A percentile compares a stretch with the other conserved stretches of the same genome.
phyloP scores from a whole-genome alignment of 2,888 invertebrate species.

The Antitype chi region DNA sequence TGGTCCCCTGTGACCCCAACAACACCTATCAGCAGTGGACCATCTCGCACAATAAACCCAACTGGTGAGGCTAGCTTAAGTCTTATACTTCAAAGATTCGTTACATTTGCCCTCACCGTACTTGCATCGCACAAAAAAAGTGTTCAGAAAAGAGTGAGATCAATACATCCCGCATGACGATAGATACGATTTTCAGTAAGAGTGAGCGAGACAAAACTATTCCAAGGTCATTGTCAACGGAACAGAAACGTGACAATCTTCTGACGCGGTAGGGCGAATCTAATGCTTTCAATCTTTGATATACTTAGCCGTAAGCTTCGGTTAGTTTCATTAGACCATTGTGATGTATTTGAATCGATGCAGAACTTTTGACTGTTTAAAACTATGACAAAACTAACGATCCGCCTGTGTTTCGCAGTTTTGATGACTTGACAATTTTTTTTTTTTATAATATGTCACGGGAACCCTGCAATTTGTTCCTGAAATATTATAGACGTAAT shows the following conservation, averaged over 20 bases:
- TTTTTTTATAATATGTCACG: background rate
- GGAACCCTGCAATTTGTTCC: background rate
- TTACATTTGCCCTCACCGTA: background rate
- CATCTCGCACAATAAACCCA: conserved; percentile 88
- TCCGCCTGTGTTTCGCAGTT: no score
- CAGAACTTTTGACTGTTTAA: background rate
- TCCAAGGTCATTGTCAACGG: conserved; percentile 3
- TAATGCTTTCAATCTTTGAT: conserved; percentile 8
- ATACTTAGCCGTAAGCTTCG: conserved; percentile 37
- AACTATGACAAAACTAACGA: background rate
- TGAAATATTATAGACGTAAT: background rate
- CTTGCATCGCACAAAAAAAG: background rate
- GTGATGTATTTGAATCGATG: conserved; percentile 48
- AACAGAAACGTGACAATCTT: background rate
- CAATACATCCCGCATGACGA: background rate
- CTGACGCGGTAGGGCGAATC: background rate
- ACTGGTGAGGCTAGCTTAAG: conserved; percentile 78
- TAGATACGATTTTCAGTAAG: conserved; percentile 7
- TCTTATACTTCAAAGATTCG: conserved; percentile 11
- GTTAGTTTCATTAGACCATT: conserved; percentile 25
- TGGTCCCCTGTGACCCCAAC: conserved; percentile 95
- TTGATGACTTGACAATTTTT: background rate
- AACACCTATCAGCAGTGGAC: conserved; percentile 97
- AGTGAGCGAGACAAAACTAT: background rate
- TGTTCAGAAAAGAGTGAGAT: background rate